phyloP scores from a whole-genome alignment of 2,113 vertebrate species.

The Labrus mixtus region DNA sequence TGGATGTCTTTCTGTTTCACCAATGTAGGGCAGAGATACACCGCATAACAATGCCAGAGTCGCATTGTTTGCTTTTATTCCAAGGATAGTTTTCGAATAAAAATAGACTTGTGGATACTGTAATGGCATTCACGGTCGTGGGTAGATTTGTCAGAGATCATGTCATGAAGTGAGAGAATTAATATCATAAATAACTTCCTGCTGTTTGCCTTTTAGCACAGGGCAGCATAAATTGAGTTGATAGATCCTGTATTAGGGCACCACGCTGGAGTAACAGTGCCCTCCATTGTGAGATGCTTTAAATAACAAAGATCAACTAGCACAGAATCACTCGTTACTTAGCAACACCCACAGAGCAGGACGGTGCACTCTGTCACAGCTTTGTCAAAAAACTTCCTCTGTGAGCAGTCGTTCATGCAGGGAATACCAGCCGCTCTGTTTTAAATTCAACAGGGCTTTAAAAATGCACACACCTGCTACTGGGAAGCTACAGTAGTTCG shows the following conservation, averaged over 20 bases:
- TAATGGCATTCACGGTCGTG: not conserved
- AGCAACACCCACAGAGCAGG: conserved; percentile 52
- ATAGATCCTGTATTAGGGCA: not conserved
- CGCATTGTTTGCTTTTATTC: not conserved
- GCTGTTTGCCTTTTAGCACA: not conserved
- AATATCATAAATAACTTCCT: not conserved
- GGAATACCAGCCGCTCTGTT: conserved; percentile 19
- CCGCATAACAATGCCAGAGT: conserved; percentile 35
- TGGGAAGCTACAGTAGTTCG: not conserved
- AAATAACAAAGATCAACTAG: conserved; percentile 52
- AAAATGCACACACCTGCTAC: conserved; percentile 36
- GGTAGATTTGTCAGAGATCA: conserved; percentile 8
- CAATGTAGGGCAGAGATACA: conserved; percentile 17
- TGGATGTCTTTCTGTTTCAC: conserved; percentile 30
- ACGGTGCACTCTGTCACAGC: conserved; percentile 46
- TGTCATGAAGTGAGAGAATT: not conserved
- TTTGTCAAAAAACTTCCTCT: conserved; percentile 54
- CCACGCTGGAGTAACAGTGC: conserved; percentile 37
- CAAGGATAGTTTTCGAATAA: not conserved
- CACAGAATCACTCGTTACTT: conserved; percentile 55
- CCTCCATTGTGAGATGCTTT: conserved; percentile 39
- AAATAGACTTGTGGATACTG: not conserved
- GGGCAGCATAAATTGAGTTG: not conserved
- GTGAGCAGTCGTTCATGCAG: conserved; percentile 20
- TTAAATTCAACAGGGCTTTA: conserved; percentile 26